These are phyloP conservation scores for Zaprionus taronus DNA, from an alignment of 1,140 invertebrate species.

Conservation along the genomic window DNA sequence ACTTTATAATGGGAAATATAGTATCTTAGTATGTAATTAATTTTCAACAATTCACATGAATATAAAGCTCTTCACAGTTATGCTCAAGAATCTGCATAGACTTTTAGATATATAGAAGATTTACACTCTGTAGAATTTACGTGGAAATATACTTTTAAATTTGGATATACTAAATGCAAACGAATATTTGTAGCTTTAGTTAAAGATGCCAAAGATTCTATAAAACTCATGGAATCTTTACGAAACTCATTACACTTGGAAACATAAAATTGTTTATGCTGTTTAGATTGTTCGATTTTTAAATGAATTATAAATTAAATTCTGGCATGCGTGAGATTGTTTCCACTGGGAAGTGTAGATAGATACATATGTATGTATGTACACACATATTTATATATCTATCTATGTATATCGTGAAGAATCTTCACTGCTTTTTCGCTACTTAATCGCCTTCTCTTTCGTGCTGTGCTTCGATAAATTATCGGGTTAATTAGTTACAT, in stretches of 20 bases:
- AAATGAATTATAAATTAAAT: not conserved
- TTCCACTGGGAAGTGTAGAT: not conserved
- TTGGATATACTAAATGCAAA: too few relatives aligned
- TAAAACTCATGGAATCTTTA: not conserved
- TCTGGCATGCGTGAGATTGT: not conserved
- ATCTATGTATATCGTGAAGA: not conserved
- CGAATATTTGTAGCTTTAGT: not conserved
- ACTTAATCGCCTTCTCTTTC: not conserved
- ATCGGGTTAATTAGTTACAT: conserved; percentile 12
- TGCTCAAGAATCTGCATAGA: too few relatives aligned
- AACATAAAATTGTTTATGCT: not conserved
- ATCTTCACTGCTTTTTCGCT: not conserved
- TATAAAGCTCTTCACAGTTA: too few relatives aligned
- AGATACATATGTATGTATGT: too few relatives aligned
- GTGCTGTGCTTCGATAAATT: conserved; percentile 3
- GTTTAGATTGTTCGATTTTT: not conserved
- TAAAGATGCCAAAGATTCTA: not conserved
- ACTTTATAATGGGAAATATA: not conserved
- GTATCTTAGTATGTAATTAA: too few relatives aligned
- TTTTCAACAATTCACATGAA: too few relatives aligned
- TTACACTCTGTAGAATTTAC: too few relatives aligned
- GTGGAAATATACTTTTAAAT: too few relatives aligned
- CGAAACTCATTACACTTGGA: not conserved
- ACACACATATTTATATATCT: not conserved
- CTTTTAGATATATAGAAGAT: too few relatives aligned